Evolutionary conservation across 2,797 vertebrate genomes (phyloP).

Genomic region (Girardinus metallicus): DNA sequence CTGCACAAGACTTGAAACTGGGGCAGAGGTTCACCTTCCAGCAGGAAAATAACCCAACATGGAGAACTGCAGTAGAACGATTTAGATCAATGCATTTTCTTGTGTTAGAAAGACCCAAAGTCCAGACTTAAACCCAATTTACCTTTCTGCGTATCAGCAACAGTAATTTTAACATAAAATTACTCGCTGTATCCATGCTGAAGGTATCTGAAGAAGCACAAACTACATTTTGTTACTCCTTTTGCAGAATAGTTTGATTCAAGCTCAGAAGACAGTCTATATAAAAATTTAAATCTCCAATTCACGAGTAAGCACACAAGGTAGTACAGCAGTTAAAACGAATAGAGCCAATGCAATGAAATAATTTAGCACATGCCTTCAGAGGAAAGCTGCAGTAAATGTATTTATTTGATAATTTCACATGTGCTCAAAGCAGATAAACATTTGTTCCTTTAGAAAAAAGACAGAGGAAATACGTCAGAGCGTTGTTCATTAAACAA

Average conservation of each 20-base stretch:
- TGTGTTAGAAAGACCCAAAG: neutral
- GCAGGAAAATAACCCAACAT: neutral
- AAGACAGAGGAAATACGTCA: conserved; percentile 55
- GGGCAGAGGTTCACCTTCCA: neutral
- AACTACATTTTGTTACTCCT: neutral
- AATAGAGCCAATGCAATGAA: conserved; percentile 3
- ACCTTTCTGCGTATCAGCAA: neutral
- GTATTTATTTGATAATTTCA: conserved; percentile 74
- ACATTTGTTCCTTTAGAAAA: conserved; percentile 66
- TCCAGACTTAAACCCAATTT: neutral
- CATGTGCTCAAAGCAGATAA: conserved; percentile 71
- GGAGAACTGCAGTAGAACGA: no score
- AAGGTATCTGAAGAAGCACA: neutral
- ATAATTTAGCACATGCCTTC: conserved; percentile 23
- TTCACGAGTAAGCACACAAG: conserved; percentile 18
- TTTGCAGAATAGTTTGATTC: conserved; percentile 1
- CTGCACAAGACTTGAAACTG: neutral
- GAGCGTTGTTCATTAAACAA: conserved; percentile 63
- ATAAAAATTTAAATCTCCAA: conserved; percentile 4
- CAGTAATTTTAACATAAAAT: neutral
- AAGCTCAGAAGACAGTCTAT: neutral
- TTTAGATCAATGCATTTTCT: neutral
- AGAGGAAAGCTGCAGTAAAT: conserved; percentile 36
- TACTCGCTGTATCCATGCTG: neutral
- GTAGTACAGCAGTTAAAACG: conserved; percentile 5